Conservation (phyloP, 2,113 vertebrate species). For the Pluvianellus socialis region DNA sequence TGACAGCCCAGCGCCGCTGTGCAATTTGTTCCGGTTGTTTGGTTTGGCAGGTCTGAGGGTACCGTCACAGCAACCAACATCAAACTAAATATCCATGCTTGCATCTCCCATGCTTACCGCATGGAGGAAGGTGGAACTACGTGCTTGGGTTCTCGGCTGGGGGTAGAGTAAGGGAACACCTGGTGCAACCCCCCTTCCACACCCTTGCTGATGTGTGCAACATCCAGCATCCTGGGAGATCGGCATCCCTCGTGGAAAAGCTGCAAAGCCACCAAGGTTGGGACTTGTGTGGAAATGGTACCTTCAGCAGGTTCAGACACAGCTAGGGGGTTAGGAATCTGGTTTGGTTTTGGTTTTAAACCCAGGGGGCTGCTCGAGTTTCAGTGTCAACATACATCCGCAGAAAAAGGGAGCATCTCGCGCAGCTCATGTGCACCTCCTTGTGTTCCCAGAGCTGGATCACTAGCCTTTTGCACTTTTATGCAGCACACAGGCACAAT, state of each 20-base stretch:
- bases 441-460: background rate
- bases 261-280: background rate
- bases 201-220: too few species aligned
- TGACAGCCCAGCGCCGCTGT: background rate
- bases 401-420: background rate
- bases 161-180: too few species aligned
- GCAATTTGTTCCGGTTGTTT: background rate
- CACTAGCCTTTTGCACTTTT: background rate
- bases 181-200: background rate
- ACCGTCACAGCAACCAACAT: background rate
- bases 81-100: accelerated
- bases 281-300: background rate
- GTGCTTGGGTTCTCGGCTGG: too few species aligned
- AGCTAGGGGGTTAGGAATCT: background rate
- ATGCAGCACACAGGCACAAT: background rate
- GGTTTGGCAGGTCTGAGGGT: background rate
- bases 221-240: background rate
- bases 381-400: background rate
- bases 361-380: background rate
- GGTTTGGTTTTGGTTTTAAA: background rate
- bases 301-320: background rate
- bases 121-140: background rate
- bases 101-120: background rate
- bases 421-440: background rate
- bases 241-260: background rate